Conservation (phyloP, 2,797 vertebrate species). For the Hyperoplus lanceolatus region DNA sequence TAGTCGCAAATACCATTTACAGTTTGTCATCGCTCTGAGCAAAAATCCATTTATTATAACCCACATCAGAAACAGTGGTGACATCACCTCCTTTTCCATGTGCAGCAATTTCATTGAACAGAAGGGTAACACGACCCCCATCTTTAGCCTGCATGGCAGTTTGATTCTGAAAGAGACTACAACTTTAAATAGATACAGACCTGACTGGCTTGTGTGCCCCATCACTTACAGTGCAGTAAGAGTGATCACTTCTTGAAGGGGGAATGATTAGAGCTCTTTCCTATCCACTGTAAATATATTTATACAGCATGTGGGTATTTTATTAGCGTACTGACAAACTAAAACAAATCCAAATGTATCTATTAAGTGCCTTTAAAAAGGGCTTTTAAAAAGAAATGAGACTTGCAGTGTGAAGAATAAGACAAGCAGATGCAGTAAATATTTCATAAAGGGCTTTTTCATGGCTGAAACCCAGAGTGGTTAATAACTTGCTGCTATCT, state of each 20-base stretch:
- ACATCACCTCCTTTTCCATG: background rate
- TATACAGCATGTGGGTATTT: slow-evolving; percentile 18
- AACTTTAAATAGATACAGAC: slow-evolving; percentile 4
- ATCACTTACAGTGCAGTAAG: background rate
- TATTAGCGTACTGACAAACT: slow-evolving; percentile 31
- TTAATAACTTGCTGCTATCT: slow-evolving; percentile 48
- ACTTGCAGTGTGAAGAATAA: slow-evolving; percentile 36
- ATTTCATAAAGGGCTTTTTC: slow-evolving; percentile 40
- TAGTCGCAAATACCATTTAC: background rate
- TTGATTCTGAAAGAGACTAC: background rate
- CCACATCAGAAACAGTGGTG: background rate
- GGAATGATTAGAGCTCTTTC: slow-evolving; percentile 15
- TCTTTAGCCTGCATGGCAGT: slow-evolving; percentile 5
- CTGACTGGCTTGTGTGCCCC: background rate
- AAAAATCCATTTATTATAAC: slow-evolving; percentile 7
- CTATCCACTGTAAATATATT: background rate
- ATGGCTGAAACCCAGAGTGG: slow-evolving; percentile 41
- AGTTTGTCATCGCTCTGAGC: slow-evolving; percentile 4
- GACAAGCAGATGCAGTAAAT: slow-evolving; percentile 47
- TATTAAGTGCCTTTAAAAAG: slow-evolving; percentile 38
- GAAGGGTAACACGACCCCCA: background rate
- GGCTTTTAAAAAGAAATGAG: slow-evolving; percentile 22
- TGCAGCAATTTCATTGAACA: background rate
- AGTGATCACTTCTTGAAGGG: slow-evolving; percentile 8
- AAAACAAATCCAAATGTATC: slow-evolving; percentile 17